These are phyloP conservation scores for Panagrolaimus sp. DNA, from an alignment of 1,140 invertebrate genomes.

Conservation along the genomic window DNA sequence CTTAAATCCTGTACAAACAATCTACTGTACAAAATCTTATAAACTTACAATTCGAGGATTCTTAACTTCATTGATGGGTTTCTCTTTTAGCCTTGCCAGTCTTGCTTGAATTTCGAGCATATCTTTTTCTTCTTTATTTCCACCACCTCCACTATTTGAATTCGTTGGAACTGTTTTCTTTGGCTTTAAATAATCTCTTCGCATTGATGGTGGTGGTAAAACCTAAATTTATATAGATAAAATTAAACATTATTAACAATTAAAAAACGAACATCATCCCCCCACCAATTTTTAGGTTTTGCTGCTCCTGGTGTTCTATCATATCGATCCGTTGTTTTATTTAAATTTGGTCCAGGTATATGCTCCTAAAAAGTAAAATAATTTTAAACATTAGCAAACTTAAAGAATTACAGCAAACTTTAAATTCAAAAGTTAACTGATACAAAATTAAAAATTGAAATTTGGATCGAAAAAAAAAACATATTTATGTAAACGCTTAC, in stretches of 20 bases:
- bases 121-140: not conserved
- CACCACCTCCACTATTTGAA: not conserved
- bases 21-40: no score
- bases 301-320: not conserved
- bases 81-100: slow-evolving; percentile 21
- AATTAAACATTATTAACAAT: no score
- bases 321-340: not conserved
- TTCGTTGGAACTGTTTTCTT: not conserved
- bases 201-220: slow-evolving; percentile 27
- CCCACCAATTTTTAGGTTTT: slow-evolving; percentile 24
- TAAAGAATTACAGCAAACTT: no score
- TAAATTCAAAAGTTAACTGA: no score
- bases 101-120: slow-evolving; percentile 8
- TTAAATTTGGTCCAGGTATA: not conserved
- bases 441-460: no score
- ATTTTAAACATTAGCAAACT: no score
- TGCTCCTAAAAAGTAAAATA: not conserved
- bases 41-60: slow-evolving; percentile 26
- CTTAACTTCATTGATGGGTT: slow-evolving; percentile 22
- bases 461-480: no score
- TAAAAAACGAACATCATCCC: slow-evolving; percentile 14
- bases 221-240: no score
- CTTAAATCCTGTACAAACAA: no score
- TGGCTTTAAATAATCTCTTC: slow-evolving; percentile 11
- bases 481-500: no score